Evolutionary conservation across 2,888 invertebrate genomes (phyloP).

Genomic region (Heteropelma amictum): DNA sequence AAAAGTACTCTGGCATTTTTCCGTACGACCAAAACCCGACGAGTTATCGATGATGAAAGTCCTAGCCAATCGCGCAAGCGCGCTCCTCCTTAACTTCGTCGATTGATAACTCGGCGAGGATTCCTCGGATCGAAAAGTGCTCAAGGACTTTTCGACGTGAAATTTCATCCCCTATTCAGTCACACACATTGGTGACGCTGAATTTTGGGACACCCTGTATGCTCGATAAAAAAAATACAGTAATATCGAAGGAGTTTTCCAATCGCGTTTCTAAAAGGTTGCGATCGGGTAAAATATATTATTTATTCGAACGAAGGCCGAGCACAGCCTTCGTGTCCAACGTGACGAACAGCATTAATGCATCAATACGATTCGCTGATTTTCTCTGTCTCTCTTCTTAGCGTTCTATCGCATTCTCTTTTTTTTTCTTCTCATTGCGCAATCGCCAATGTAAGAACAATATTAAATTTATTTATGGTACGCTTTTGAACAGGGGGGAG

Average conservation of each 20-base stretch:
- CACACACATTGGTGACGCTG: too few relatives aligned
- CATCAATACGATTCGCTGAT: slow-evolving; percentile 44
- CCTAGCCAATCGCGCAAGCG: too few relatives aligned
- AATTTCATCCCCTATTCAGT: too few relatives aligned
- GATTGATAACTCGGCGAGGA: too few relatives aligned
- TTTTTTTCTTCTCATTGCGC: slow-evolving; percentile 59
- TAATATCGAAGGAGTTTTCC: slow-evolving; percentile 19
- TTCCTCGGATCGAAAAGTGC: too few relatives aligned
- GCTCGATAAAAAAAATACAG: too few relatives aligned
- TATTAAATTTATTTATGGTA: slow-evolving; percentile 70
- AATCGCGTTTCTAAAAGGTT: slow-evolving; percentile 47
- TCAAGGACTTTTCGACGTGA: too few relatives aligned
- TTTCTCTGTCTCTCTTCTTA: slow-evolving; percentile 6
- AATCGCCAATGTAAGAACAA: slow-evolving; percentile 68
- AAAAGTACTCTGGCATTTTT: too few relatives aligned
- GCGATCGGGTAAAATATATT: slow-evolving; percentile 43
- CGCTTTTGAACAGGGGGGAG: slow-evolving; percentile 49
- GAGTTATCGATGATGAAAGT: too few relatives aligned
- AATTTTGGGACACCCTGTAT: too few relatives aligned
- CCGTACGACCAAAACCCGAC: too few relatives aligned
- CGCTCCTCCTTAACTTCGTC: too few relatives aligned
- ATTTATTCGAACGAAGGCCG: slow-evolving; percentile 48
- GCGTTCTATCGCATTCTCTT: neutral
- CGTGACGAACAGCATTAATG: slow-evolving; percentile 49
- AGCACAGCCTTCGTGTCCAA: slow-evolving; percentile 54